phyloP scores from a whole-genome alignment of 2,113 vertebrate genomes.

The Daubentonia madagascariensis region DNA sequence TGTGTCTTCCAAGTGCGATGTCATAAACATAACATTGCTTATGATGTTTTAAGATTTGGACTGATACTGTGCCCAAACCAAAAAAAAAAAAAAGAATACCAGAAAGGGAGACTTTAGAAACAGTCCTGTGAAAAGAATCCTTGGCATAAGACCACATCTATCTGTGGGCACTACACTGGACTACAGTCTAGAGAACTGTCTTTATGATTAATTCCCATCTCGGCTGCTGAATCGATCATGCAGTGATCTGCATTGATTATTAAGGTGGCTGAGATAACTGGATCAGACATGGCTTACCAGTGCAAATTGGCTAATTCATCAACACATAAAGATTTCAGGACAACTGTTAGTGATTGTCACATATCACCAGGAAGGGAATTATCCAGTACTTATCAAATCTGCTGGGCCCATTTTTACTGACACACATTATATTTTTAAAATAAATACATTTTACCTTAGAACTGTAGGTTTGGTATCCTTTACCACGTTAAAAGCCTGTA shows the following conservation, averaged over 20 bases:
- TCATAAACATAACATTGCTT: background rate
- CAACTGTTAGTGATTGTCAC: conserved; percentile 68
- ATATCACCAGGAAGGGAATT: conserved; percentile 71
- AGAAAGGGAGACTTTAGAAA: background rate
- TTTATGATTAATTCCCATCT: conserved; percentile 74
- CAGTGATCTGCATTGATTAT: conserved; percentile 74
- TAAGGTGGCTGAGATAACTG: conserved; percentile 70
- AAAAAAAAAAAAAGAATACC: conserved; percentile 48
- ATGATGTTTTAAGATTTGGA: background rate
- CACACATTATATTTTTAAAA: conserved; percentile 23
- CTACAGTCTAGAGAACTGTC: conserved; percentile 55
- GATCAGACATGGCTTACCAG: conserved; percentile 70
- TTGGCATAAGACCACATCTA: conserved; percentile 1
- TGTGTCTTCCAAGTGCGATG: background rate
- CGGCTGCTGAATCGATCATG: conserved; percentile 61
- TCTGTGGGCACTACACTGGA: conserved; percentile 32
- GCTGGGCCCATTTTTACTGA: conserved; percentile 26
- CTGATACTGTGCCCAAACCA: background rate
- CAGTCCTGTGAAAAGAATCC: background rate
- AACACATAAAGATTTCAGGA: conserved; percentile 67
- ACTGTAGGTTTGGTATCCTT: background rate
- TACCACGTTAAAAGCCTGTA: background rate
- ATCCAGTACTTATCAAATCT: conserved; percentile 19
- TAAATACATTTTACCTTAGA: conserved; percentile 40
- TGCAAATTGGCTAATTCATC: conserved; percentile 76